Percentiles rank a stretch among this genome's conserved stretches.
Evolutionary conservation across 2,797 vertebrate genomes (phyloP).

Genomic region (Sarcoramphus papa): DNA sequence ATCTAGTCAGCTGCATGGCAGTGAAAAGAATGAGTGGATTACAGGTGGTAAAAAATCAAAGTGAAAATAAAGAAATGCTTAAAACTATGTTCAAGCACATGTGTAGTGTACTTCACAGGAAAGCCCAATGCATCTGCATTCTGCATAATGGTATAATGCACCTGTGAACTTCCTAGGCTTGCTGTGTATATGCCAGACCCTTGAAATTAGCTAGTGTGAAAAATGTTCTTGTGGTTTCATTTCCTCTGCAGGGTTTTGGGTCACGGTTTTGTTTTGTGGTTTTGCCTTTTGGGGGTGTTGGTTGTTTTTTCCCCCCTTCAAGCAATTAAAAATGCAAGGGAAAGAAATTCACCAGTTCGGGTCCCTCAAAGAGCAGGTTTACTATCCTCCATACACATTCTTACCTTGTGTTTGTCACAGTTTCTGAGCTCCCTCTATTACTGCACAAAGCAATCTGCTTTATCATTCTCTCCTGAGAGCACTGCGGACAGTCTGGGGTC

Average conservation of each 20-base stretch:
- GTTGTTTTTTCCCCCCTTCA: background rate
- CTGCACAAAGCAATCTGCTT: background rate
- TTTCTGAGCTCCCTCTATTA: background rate
- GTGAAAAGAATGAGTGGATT: constrained; percentile 5
- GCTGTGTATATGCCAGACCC: background rate
- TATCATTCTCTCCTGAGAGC: background rate
- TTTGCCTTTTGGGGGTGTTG: background rate
- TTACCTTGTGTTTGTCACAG: background rate
- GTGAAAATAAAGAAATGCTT: background rate
- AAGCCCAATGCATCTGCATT: background rate
- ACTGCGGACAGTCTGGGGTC: background rate
- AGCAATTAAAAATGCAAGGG: background rate
- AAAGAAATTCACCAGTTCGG: background rate
- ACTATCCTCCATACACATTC: background rate
- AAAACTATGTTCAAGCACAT: background rate
- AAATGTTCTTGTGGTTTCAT: constrained; percentile 7
- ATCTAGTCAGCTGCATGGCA: background rate
- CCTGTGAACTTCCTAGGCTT: constrained; percentile 14
- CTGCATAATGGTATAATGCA: background rate
- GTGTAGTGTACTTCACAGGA: background rate
- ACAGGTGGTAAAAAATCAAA: background rate
- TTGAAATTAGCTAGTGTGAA: background rate
- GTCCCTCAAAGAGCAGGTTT: background rate
- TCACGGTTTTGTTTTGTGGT: background rate
- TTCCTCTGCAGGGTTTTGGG: constrained; percentile 3